Percentiles rank a stretch among this genome's conserved stretches.
Evolutionary conservation across 2,113 vertebrate genomes (phyloP).

Genomic region (Girardinichthys multiradiatus): DNA sequence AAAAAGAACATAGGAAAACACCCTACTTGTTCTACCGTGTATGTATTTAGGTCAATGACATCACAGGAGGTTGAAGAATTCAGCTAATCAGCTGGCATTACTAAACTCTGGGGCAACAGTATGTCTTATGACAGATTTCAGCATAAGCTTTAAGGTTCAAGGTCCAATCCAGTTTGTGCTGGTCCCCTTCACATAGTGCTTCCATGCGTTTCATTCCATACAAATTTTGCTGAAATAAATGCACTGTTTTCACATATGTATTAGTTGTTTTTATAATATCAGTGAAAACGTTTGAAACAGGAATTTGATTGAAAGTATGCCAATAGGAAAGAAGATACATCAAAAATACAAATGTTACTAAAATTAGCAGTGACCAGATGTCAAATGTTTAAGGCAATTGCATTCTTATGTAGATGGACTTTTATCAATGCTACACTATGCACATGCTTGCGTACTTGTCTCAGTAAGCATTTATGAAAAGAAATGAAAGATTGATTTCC

Average conservation of each 20-base stretch:
- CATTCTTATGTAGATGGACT: neutral
- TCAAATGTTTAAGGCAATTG: neutral
- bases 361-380: neutral
- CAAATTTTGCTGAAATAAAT: too few species aligned
- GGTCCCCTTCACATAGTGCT: too few species aligned
- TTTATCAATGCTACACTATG: neutral
- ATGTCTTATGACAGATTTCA: neutral
- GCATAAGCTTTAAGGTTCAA: neutral
- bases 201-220: too few species aligned
- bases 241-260: too few species aligned
- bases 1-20: neutral
- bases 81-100: neutral
- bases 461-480: neutral
- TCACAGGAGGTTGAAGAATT: neutral
- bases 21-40: neutral
- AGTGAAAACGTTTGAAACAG: too few species aligned
- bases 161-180: too few species aligned
- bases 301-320: too few species aligned
- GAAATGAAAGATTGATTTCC: neutral
- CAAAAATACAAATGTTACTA: too few species aligned
- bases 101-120: too few species aligned
- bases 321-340: too few species aligned
- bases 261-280: too few species aligned
- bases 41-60: neutral
- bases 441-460: neutral